Evolutionary conservation across 2,113 vertebrate species (phyloP), one percentile per base, ranked within the genome.

Genomic region (Capreolus pygargus): DNA sequence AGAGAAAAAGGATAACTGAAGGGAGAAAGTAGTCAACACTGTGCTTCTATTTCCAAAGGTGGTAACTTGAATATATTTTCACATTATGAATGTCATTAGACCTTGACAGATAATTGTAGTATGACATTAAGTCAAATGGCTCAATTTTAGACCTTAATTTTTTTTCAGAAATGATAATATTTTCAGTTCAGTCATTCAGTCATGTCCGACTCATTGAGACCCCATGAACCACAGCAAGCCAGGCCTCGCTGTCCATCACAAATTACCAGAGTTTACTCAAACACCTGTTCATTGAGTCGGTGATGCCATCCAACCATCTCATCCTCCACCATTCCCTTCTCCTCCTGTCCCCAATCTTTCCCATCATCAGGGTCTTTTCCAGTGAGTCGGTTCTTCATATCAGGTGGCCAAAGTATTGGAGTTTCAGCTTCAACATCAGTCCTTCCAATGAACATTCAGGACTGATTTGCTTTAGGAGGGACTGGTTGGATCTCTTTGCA

Each of bases 171-270:
- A 23, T 52, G 3, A 64, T 52, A 39, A 39, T 30, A 78, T 76
- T 96, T 90, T 4, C 64, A 67, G 17, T 67, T 67, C n/a, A 21
- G 8, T 67, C 8, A 0, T 9, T 36, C 64, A 67, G 33, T 67
- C 0, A 0, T 67, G 33, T 67, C 64, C 8, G 5, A 36, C 17
- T 67, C n/a, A 19, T 55, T 36, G n/a, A 2, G 8, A 36, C n/a
- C 7, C 64, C n/a, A 67, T 21, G 64, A n/a, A 36, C 54, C 7
- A 2, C 64, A 67, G 17, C 16, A n/a, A 1, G 0, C 17, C 64
- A 67, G n/a, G 17, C n/a, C 17, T 67, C n/a, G 2, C n/a, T 67
- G 60, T 33, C 60, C 60, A 67, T 36, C 64, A 67, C 64, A 17
- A 67, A n/a, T 5, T 21, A 17, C n/a, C 33, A 21, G 17, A 36